These are phyloP conservation scores for Podilymbus podiceps DNA, from an alignment of 2,113 vertebrate genomes.

Conservation along the genomic window DNA sequence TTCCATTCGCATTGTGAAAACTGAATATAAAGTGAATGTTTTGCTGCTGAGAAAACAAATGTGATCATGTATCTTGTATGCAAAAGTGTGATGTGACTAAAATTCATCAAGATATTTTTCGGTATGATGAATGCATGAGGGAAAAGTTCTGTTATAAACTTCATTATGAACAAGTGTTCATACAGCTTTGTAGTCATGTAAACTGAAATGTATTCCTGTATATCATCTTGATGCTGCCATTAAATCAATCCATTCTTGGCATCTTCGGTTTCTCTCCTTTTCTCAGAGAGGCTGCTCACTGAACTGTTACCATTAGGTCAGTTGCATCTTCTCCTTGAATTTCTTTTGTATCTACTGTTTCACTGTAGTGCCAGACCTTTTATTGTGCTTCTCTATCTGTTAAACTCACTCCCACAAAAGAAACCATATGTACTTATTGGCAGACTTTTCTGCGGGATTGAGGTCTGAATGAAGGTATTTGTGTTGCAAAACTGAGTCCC, in stretches of 20 bases:
- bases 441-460: not conserved
- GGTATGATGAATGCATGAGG: rapidly evolving
- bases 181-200: not conserved
- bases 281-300: not conserved
- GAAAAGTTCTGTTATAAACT: not conserved
- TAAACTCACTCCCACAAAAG: not conserved
- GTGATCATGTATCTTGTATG: not conserved
- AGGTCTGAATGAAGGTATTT: not conserved
- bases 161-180: rapidly evolving
- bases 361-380: not conserved
- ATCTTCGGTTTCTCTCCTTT: not conserved
- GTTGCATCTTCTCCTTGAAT: not conserved
- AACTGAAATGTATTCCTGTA: not conserved
- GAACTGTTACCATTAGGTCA: not conserved
- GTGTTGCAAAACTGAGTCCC: not conserved
- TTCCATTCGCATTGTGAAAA: not conserved
- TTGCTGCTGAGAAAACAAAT: not conserved
- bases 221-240: not conserved
- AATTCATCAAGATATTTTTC: not conserved
- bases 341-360: not conserved
- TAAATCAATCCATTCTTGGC: not conserved
- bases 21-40: not conserved
- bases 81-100: not conserved
- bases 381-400: not conserved
- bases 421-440: not conserved